These are phyloP conservation scores for Galeopterus variegatus DNA, from an alignment of 2,113 vertebrate genomes.

Conservation along the genomic window DNA sequence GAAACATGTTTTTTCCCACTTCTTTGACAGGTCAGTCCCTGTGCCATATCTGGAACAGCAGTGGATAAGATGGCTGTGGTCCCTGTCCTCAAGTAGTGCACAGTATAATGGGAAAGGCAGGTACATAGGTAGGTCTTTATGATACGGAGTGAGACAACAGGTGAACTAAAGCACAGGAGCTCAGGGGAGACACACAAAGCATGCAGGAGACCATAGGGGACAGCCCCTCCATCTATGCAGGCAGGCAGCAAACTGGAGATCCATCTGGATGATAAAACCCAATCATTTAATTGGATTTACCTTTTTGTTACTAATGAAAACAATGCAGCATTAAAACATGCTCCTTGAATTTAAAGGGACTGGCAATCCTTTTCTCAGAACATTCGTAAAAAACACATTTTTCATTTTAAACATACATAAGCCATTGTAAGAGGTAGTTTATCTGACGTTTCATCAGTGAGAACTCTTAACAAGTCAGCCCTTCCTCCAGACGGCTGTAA, in stretches of 20 bases:
- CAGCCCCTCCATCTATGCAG: not conserved
- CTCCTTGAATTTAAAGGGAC: not conserved
- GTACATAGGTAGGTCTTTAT: not conserved
- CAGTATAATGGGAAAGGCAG: not conserved
- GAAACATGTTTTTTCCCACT: not conserved
- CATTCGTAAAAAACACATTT: slow-evolving; percentile 5
- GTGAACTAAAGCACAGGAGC: too few species aligned
- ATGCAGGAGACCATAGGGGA: not conserved
- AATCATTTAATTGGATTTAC: not conserved
- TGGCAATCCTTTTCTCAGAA: not conserved
- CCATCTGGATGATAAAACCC: not conserved
- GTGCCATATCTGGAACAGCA: not conserved
- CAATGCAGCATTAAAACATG: not conserved
- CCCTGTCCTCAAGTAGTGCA: not conserved
- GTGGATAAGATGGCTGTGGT: fast-evolving
- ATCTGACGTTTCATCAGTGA: slow-evolving; percentile 31
- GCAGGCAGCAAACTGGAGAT: not conserved
- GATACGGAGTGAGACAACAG: not conserved
- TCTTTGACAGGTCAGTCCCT: not conserved
- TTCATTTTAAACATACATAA: slow-evolving; percentile 43
- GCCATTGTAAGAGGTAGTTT: slow-evolving; percentile 37
- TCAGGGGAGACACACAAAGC: not conserved
- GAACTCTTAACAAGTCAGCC: not conserved
- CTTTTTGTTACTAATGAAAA: slow-evolving; percentile 29
- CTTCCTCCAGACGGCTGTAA: not conserved